phyloP scores from a whole-genome alignment of 2,888 invertebrate genomes.

The Julus scanicus region DNA sequence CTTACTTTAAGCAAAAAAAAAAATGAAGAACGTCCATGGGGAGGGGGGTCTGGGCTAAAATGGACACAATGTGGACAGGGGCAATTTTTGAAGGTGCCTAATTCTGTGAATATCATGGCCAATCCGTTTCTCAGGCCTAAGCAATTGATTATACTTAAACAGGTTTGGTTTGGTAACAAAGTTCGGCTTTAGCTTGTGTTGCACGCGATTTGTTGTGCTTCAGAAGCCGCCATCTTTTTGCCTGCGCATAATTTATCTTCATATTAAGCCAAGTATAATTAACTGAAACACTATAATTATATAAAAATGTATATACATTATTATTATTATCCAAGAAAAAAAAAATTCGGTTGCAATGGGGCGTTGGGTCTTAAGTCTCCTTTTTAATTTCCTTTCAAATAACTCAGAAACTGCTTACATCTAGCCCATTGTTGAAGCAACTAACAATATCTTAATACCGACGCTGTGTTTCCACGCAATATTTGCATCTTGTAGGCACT shows the following conservation, averaged over 20 bases:
- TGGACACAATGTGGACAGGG: no score
- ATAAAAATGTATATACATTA: neutral
- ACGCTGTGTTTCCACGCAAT: neutral
- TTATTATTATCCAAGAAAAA: neutral
- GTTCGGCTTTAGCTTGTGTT: no score
- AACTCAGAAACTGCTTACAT: neutral
- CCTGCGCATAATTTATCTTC: neutral
- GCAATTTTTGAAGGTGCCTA: no score
- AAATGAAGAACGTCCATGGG: no score
- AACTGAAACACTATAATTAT: conserved; percentile 13
- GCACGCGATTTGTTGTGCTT: no score
- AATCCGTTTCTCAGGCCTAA: no score
- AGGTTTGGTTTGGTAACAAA: no score
- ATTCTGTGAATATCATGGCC: no score
- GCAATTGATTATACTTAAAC: no score
- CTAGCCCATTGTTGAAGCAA: neutral
- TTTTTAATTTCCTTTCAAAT: neutral
- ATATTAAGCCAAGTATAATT: conserved; percentile 8
- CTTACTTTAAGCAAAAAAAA: no score
- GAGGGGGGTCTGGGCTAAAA: no score
- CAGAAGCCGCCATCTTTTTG: neutral
- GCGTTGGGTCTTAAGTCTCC: neutral
- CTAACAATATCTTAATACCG: conserved; percentile 10
- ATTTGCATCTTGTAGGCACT: neutral
- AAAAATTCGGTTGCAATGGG: neutral